phyloP scores from a whole-genome alignment of 1,140 invertebrate genomes.

The Ganaspis sp. region DNA sequence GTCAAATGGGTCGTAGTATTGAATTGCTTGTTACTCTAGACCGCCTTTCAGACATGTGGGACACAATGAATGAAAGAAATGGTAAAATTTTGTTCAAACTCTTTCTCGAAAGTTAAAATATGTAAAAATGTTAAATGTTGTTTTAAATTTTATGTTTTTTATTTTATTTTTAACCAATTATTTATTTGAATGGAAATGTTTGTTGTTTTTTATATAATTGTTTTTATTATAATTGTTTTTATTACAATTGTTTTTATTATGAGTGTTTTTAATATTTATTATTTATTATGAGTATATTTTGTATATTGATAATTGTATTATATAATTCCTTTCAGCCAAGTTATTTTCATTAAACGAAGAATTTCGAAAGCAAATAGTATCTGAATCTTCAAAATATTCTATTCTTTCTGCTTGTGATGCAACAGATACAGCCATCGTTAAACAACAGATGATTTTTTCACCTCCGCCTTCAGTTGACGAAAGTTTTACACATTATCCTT shows the following conservation, averaged over 20 bases:
- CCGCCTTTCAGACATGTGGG: constrained; percentile 71
- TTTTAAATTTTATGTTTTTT: too few species aligned
- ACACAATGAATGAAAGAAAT: constrained; percentile 51
- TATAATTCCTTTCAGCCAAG: constrained; percentile 54
- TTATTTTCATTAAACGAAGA: constrained; percentile 65
- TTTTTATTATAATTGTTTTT: too few species aligned
- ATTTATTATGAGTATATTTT: too few species aligned
- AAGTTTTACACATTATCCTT: constrained; percentile 65
- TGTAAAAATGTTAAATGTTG: too few species aligned
- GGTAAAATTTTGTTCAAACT: too few species aligned
- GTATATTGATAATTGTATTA: too few species aligned
- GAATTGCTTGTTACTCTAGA: constrained; percentile 71
- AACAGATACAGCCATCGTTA: constrained; percentile 40
- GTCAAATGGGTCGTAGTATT: constrained; percentile 71
- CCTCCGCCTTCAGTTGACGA: constrained; percentile 42
- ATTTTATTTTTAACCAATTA: too few species aligned
- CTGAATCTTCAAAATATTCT: constrained; percentile 64
- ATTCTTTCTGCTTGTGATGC: constrained; percentile 35
- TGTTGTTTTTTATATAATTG: too few species aligned
- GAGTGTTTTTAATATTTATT: too few species aligned
- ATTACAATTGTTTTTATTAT: too few species aligned
- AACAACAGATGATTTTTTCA: constrained; percentile 40
- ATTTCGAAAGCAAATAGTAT: constrained; percentile 61
- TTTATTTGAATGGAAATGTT: too few species aligned
- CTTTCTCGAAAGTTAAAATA: too few species aligned